phyloP scores from a whole-genome alignment of 2,113 vertebrate genomes.

The Strix uralensis region DNA sequence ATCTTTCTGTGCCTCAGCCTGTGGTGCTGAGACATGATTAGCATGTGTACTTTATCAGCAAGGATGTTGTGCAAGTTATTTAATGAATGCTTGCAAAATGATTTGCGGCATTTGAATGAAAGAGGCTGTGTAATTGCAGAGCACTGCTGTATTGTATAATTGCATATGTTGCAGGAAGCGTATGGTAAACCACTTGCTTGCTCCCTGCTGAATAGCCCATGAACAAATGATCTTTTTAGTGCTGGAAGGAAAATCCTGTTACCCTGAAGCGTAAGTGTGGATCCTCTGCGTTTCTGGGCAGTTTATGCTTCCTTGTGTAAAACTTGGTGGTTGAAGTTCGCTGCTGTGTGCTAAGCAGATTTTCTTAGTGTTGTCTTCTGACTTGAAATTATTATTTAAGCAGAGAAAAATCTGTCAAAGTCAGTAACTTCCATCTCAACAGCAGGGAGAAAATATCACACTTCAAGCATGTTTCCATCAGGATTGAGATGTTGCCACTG shows the following conservation, averaged over 20 bases:
- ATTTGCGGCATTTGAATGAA: background rate
- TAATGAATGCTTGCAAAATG: background rate
- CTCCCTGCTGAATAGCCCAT: background rate
- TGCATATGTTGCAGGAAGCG: background rate
- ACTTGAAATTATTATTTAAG: background rate
- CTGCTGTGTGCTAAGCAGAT: background rate
- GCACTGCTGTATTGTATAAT: background rate
- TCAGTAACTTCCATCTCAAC: background rate
- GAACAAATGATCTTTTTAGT: background rate
- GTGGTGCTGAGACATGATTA: background rate
- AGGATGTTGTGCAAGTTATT: slow-evolving; percentile 10
- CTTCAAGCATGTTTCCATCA: background rate
- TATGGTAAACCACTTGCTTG: background rate
- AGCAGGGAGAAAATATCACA: background rate
- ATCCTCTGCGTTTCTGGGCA: background rate
- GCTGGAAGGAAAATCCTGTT: background rate
- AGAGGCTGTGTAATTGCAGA: background rate
- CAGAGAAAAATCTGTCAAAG: background rate
- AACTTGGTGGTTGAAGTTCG: background rate
- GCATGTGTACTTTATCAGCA: background rate
- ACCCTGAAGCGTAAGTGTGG: background rate
- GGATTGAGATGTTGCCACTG: background rate
- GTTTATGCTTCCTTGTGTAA: background rate
- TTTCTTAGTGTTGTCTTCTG: background rate
- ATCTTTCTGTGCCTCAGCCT: background rate